Base-by-base conservation (phyloP, 2,113 vertebrate genomes). In the Poeciliopsis turrubarensis region DNA sequence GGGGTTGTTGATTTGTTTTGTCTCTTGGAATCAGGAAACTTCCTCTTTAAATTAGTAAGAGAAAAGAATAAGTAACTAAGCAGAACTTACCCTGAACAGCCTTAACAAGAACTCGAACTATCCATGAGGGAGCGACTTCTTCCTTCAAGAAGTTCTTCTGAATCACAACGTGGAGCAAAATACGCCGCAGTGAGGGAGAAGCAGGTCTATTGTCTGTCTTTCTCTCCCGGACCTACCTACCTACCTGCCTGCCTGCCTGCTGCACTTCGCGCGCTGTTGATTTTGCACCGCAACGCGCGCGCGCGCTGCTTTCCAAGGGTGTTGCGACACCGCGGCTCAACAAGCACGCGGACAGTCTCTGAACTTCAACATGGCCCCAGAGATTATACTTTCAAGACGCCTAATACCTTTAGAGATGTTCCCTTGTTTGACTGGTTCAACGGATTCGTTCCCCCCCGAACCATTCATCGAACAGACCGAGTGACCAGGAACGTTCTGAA, bases 81-180 rank as follows among this genome's bases (percentile, higher is more conserved):
- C 14, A 13, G 8, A 37, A 85, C 88, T 91, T 68, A 91, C 90
- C 90, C 62, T 26, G 72, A 72, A 19, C 66, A 60, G 64, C 32
- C 70, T 57, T 1, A 32, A 65, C 30, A 34, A 19, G 31, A 6
- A n/a, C 51, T 57, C 9, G 22, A 57, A 10, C 25, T 57, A 25
- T 8, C 51, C 51, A 57, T 57, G 25, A 57, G 51, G 51, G 19
- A 9, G 1, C 22, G 22, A 6, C n/a, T 57, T 57, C 51, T 57
- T 57, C 51, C 5, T 19, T 5, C 44, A 19, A 4, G 5, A 5
- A 5, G 14, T 47, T 47, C 44, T n/a, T 25, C 51, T 57, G 51
- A n/a, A 57, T 57, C 51, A n/a, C 51, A 57, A 17, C 51, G 51
- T 25, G 51, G 51, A n/a, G 51, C 8, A 57, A 57, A 57, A 7